These are phyloP conservation scores for Holacanthus passer DNA, from an alignment of 2,113 vertebrate genomes.

Conservation along the genomic window DNA sequence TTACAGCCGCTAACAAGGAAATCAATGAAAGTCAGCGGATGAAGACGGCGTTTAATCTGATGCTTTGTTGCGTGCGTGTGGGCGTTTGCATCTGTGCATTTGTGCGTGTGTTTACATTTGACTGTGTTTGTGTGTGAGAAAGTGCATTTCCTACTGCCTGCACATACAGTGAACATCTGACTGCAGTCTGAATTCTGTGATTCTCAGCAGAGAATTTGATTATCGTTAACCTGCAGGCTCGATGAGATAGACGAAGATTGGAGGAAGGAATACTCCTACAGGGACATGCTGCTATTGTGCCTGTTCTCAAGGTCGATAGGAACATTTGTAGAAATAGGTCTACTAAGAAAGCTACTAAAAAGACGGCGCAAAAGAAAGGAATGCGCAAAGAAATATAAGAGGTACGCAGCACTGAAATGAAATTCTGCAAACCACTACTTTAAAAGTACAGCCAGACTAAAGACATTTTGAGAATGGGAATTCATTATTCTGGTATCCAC, in stretches of 20 bases:
- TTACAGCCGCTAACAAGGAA: slow-evolving; percentile 62
- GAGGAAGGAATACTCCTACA: neutral
- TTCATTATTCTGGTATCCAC: neutral
- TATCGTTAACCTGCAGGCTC: neutral
- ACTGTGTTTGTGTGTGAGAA: neutral
- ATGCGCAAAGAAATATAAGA: neutral
- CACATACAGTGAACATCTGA: neutral
- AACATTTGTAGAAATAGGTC: neutral
- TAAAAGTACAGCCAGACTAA: neutral
- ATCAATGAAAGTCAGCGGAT: slow-evolving; percentile 51
- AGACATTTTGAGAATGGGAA: slow-evolving; percentile 1
- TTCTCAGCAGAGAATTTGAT: slow-evolving; percentile 8
- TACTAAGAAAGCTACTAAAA: neutral
- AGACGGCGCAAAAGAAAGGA: neutral
- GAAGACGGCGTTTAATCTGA: slow-evolving; percentile 43
- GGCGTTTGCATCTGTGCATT: slow-evolving; percentile 4
- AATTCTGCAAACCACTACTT: neutral
- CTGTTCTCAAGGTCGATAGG: slow-evolving; percentile 4
- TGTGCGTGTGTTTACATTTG: slow-evolving; percentile 2
- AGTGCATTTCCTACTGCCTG: neutral
- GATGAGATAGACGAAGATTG: slow-evolving; percentile 1
- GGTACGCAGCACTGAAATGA: neutral
- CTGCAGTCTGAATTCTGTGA: neutral
- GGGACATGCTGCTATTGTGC: neutral
- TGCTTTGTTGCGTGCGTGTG: slow-evolving; percentile 12